These are phyloP conservation scores for Scartelaos histophorus DNA, from an alignment of 2,113 vertebrate species.

Conservation along the genomic window DNA sequence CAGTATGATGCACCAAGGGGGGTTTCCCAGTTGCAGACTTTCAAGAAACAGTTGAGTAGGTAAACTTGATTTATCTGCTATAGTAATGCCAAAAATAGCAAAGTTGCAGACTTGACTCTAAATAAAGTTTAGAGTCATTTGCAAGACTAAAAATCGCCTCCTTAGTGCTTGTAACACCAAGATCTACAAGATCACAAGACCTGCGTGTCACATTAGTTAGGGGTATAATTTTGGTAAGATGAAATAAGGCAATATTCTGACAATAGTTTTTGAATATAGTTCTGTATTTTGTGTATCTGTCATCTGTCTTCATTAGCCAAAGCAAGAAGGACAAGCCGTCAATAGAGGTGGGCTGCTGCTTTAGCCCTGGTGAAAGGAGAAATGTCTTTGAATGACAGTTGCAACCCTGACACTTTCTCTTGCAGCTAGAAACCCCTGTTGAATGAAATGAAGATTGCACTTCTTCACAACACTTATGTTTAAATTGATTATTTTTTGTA, in stretches of 20 bases:
- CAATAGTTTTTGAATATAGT: no score
- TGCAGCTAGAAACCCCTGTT: neutral
- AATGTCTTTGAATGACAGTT: neutral
- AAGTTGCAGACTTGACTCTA: neutral
- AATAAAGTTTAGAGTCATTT: neutral
- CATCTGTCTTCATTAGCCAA: neutral
- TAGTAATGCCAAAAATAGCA: neutral
- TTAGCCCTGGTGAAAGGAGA: neutral
- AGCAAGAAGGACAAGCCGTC: neutral
- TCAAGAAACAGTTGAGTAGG: neutral
- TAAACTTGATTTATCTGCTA: neutral
- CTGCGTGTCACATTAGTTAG: no score
- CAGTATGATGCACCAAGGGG: neutral
- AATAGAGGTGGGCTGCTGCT: neutral
- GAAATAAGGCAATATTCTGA: no score
- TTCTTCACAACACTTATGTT: neutral
- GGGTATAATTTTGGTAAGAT: no score
- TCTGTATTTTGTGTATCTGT: no score
- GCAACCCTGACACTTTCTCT: neutral
- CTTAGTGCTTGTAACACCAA: no score
- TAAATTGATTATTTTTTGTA: neutral
- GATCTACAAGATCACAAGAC: no score
- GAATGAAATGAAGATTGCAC: neutral
- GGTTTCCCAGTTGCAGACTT: neutral
- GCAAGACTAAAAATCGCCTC: no score